Percentiles rank a stretch among this genome's conserved stretches.
Conservation (phyloP, 2,113 vertebrate species). For the Trematocara marginatum region DNA sequence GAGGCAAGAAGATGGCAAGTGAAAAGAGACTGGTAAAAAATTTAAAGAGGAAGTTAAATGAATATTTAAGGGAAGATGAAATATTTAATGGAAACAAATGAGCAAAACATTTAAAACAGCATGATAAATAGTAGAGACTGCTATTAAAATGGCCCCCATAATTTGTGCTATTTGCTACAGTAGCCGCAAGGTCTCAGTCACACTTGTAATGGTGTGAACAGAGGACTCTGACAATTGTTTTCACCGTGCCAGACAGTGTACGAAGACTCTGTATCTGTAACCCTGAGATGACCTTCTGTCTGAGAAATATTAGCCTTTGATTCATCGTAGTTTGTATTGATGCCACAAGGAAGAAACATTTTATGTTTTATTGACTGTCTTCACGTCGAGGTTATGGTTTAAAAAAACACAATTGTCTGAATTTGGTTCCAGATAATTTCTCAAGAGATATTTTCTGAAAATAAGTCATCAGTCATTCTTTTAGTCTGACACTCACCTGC, state of each 20-base stretch:
- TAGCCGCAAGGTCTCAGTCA: constrained; percentile 44
- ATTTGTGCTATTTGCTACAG: constrained; percentile 49
- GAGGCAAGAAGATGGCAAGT: constrained; percentile 60
- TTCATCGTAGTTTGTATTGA: constrained; percentile 46
- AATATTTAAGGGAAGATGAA: constrained; percentile 79
- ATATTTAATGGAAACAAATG: constrained; percentile 81
- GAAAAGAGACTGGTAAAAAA: constrained; percentile 74
- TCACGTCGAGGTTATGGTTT: constrained; percentile 33
- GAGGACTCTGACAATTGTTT: constrained; percentile 41
- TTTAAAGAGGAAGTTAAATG: constrained; percentile 76
- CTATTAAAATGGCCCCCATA: constrained; percentile 50
- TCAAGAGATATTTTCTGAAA: background rate
- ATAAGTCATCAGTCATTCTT: background rate
- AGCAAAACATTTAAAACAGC: constrained; percentile 77
- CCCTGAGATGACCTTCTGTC: constrained; percentile 48
- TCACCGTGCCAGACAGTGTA: constrained; percentile 46
- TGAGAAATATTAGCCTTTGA: constrained; percentile 65
- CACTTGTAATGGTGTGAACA: constrained; percentile 9
- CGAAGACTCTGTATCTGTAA: constrained; percentile 42
- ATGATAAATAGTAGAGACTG: constrained; percentile 69
- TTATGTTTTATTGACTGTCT: constrained; percentile 52
- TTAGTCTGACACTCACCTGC: background rate
- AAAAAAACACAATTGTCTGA: constrained; percentile 8
- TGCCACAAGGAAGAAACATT: constrained; percentile 51
- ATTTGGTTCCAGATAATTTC: background rate